Conservation (phyloP, 2,888 invertebrate species). For the Clunio marinus region DNA sequence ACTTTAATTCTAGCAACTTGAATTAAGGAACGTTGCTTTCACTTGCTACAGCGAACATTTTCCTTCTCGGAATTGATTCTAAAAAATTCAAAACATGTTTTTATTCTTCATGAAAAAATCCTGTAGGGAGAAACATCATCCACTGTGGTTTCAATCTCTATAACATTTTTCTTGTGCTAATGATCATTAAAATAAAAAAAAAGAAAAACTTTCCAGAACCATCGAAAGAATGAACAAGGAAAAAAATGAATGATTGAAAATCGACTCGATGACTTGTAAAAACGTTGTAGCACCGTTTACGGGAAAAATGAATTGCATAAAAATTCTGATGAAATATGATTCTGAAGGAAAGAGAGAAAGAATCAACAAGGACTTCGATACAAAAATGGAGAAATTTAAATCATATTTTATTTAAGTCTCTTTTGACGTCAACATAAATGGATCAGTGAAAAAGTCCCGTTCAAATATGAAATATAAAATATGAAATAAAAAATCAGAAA, state of each 20-base stretch:
- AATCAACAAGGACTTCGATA: slow-evolving; percentile 2
- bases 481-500: background rate
- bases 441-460: too few species aligned
- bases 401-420: background rate
- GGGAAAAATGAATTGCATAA: background rate
- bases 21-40: too few species aligned
- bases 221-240: background rate
- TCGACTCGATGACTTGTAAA: slow-evolving; percentile 24
- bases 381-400: background rate
- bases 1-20: too few species aligned
- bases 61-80: too few species aligned
- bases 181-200: slow-evolving; percentile 35
- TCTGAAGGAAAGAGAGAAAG: too few species aligned
- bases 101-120: too few species aligned
- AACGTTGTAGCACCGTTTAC: background rate
- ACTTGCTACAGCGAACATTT: too few species aligned
- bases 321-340: slow-evolving; percentile 2
- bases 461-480: too few species aligned
- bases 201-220: background rate
- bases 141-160: too few species aligned
- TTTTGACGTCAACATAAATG: too few species aligned
- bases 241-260: slow-evolving; percentile 25
- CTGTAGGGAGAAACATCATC: too few species aligned
- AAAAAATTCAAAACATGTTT: too few species aligned
- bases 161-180: background rate